These are phyloP conservation scores for Oxytorus armatus DNA, from an alignment of 2,888 invertebrate genomes.

Conservation along the genomic window DNA sequence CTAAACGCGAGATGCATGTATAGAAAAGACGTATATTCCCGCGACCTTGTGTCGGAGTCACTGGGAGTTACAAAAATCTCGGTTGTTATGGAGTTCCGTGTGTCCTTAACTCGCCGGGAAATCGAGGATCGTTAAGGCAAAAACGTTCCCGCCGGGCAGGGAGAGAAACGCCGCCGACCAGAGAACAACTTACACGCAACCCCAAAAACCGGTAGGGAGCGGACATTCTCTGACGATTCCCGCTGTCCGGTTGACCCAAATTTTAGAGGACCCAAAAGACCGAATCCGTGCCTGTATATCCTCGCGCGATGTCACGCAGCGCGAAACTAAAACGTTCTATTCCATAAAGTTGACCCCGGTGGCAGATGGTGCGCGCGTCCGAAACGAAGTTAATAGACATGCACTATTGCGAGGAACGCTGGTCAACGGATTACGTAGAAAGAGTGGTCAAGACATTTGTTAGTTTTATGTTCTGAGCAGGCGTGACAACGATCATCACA, in stretches of 20 bases:
- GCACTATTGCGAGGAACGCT: slow-evolving; percentile 21
- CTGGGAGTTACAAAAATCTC: slow-evolving; percentile 44
- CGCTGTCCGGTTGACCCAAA: slow-evolving; percentile 77
- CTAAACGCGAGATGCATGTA: not conserved
- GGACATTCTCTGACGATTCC: slow-evolving; percentile 66
- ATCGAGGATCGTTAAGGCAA: slow-evolving; percentile 77
- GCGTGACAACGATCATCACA: slow-evolving; percentile 50
- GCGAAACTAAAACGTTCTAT: slow-evolving; percentile 49
- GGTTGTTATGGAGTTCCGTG: slow-evolving; percentile 44
- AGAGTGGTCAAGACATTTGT: slow-evolving; percentile 48
- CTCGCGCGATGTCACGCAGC: slow-evolving; percentile 44
- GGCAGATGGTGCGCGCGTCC: slow-evolving; percentile 79
- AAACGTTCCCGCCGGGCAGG: slow-evolving; percentile 66
- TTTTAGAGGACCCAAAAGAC: slow-evolving; percentile 74
- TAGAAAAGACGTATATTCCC: not conserved
- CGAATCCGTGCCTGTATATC: slow-evolving; percentile 72
- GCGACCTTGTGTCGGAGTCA: slow-evolving; percentile 42
- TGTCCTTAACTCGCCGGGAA: slow-evolving; percentile 76
- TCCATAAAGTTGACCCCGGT: slow-evolving; percentile 51
- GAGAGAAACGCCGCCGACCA: slow-evolving; percentile 19
- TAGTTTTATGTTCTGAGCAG: slow-evolving; percentile 21
- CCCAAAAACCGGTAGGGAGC: slow-evolving; percentile 58
- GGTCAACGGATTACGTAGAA: slow-evolving; percentile 39
- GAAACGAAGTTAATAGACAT: slow-evolving; percentile 71
- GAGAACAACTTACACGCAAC: slow-evolving; percentile 61